Conservation (phyloP, 2,797 vertebrate genomes). For the Pseudochromis fuscus region DNA sequence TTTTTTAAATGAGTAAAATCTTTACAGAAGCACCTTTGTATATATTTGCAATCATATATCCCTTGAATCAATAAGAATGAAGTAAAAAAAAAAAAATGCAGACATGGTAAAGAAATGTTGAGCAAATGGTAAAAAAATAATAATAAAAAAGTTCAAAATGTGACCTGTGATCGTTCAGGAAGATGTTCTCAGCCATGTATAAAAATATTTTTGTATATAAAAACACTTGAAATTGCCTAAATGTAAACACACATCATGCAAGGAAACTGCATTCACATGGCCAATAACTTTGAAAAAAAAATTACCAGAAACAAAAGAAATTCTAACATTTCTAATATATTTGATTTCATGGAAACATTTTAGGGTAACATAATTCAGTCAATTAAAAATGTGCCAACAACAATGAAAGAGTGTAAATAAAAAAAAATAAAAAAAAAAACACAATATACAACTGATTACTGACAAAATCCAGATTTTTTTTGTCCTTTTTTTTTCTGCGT, state of each 20-base stretch:
- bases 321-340: conserved; percentile 41
- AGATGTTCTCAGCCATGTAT: conserved; percentile 36
- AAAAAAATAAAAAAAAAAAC: conserved; percentile 30
- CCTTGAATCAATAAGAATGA: conserved; percentile 26
- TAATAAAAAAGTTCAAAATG: conserved; percentile 24
- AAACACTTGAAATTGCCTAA: conserved; percentile 49
- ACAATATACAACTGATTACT: conserved; percentile 58
- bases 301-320: conserved; percentile 12
- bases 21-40: conserved; percentile 66
- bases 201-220: conserved; percentile 46
- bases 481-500: conserved; percentile 19
- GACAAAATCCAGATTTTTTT: conserved; percentile 33
- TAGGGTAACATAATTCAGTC: conserved; percentile 65
- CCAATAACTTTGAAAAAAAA: conserved; percentile 39
- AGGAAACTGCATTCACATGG: conserved; percentile 26
- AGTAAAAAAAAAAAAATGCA: conserved; percentile 39
- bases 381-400: conserved; percentile 56
- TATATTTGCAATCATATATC: conserved; percentile 36
- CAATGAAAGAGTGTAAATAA: conserved; percentile 45
- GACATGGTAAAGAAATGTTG: conserved; percentile 11
- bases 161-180: conserved; percentile 45
- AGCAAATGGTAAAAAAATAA: conserved; percentile 14
- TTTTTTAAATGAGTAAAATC: conserved; percentile 15
- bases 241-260: conserved; percentile 69
- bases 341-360: conserved; percentile 57